A percentile compares a stretch with the other conserved stretches of the same genome.
phyloP scores from a whole-genome alignment of 2,113 vertebrate genomes.

The Apteryx owenii region DNA sequence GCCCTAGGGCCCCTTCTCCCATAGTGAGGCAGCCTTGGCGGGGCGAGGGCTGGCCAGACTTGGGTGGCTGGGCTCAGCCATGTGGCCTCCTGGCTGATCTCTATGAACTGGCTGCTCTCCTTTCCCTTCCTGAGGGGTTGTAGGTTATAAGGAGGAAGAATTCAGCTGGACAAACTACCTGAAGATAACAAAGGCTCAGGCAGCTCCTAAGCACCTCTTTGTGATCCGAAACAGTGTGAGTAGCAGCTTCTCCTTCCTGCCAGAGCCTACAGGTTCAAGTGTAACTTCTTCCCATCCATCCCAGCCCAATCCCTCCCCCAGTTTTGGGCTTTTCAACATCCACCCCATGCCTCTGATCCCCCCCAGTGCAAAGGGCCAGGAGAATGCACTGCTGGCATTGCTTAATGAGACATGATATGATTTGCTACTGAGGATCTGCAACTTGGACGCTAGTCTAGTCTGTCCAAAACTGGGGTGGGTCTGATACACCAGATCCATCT shows the following conservation, averaged over 20 bases:
- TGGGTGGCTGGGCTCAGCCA: neutral
- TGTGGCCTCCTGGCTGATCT: neutral
- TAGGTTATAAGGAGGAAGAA: slow-evolving; percentile 97
- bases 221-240: slow-evolving; percentile 86
- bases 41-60: neutral
- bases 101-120: neutral
- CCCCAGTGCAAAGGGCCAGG: neutral
- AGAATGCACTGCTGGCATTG: neutral
- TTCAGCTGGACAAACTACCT: slow-evolving; percentile 96
- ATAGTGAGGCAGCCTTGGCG: neutral
- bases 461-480: neutral
- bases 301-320: neutral
- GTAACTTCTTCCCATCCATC: neutral
- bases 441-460: neutral
- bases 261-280: neutral
- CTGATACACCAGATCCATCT: neutral
- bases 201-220: slow-evolving; percentile 93
- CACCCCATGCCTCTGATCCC: neutral
- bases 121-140: slow-evolving; percentile 69
- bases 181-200: slow-evolving; percentile 92
- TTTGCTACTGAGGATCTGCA: neutral
- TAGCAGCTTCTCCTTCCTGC: slow-evolving; percentile 25
- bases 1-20: neutral
- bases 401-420: neutral
- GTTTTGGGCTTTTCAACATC: neutral